Base-by-base conservation (phyloP, 2,113 vertebrate genomes). In the Cephalopterus ornatus region DNA sequence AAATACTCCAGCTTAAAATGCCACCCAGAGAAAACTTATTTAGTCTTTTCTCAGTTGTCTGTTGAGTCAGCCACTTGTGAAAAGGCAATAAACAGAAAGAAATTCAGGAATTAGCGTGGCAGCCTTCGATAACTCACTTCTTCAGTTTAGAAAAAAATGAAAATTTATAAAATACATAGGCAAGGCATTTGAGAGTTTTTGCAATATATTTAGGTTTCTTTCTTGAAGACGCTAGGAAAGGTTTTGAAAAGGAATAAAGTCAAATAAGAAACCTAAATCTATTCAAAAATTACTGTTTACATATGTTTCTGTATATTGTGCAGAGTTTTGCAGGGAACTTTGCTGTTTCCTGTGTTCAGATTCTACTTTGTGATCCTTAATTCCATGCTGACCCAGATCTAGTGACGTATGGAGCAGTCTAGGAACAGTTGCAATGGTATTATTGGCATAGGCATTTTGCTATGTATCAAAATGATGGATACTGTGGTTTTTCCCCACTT, bases 1-100 rank as follows among this genome's bases (percentile, higher is more conserved):
- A 89, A 93, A 88, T 93, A 93, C 58, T 75, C 32, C 42, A 56
- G 71, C 67, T 97, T 95, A 94, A 85, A 93, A 93, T 95, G 93
- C 68, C 56, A 80, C 67, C 46, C 75, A 68, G 55, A 88, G 22
- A 93, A 88, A 81, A 77, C 68, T 87, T 52, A 85, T n/a, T 85
- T 84, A 81, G 61, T 91, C 95, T 87, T 97, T 96, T 97, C 79
- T 85, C 81, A 66, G 67, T 82, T 81, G 83, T 93, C 68, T 93
- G 86, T 96, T 95, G 93, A 94, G 77, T 94, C 95, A 95, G 85
- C 92, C 24, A 56, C 68, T 91, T 94, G 61, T 10, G 9, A 95
- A 84, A 89, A 46, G 70, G 80, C 66, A 92, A 81, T 86, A 93
- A 94, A 89, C 41, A 76, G 59, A 77, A 86, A 91, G 55, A 85